Conservation (phyloP, 2,888 invertebrate species). For the Ichneumon xanthorius region DNA sequence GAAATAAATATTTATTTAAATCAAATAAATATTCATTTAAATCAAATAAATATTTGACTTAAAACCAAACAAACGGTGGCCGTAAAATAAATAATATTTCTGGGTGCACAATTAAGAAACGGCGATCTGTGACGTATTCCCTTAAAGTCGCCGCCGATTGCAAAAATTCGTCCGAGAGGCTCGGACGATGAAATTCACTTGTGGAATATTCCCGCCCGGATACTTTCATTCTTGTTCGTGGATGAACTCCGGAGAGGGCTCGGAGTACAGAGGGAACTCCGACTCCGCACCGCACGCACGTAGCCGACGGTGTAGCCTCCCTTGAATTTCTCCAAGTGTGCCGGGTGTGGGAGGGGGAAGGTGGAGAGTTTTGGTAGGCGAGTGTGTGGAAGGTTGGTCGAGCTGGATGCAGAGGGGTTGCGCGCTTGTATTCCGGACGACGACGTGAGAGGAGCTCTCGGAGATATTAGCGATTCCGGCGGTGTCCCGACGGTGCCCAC, state of each 20-base stretch:
- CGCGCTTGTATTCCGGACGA: constrained; percentile 41
- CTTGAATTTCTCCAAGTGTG: constrained; percentile 22
- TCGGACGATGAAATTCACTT: constrained; percentile 14
- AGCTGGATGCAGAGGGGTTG: constrained; percentile 4
- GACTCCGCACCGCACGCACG: neutral
- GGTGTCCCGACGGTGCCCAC: constrained; percentile 73
- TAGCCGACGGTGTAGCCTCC: neutral
- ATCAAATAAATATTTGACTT: too few species aligned
- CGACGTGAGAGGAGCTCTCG: constrained; percentile 38
- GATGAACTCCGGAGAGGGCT: constrained; percentile 5
- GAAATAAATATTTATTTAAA: too few species aligned
- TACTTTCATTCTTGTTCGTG: constrained; percentile 44
- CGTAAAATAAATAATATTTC: too few species aligned
- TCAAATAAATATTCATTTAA: too few species aligned
- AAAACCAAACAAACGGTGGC: too few species aligned
- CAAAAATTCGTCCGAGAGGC: neutral
- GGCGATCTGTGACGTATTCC: too few species aligned
- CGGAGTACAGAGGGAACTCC: constrained; percentile 24
- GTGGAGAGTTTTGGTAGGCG: neutral
- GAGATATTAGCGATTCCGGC: constrained; percentile 79
- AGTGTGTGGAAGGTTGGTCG: constrained; percentile 13
- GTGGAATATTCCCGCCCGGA: constrained; percentile 38
- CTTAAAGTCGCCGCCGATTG: neutral
- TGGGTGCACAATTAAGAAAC: too few species aligned
- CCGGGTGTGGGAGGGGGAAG: neutral